phyloP scores from a whole-genome alignment of 2,888 invertebrate species.

The Dascillus cervinus region DNA sequence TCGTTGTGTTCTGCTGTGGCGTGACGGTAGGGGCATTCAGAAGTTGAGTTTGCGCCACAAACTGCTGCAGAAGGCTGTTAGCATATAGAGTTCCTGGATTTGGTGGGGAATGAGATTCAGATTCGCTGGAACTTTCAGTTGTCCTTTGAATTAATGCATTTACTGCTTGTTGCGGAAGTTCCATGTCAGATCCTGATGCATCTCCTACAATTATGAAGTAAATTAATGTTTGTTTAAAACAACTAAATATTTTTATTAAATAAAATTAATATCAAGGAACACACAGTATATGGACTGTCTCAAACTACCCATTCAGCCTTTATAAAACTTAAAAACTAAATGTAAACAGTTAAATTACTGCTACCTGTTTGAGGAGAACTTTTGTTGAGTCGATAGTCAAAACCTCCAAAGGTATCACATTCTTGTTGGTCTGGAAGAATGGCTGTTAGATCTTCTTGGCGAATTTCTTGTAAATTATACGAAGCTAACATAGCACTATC shows the following conservation, averaged over 20 bases:
- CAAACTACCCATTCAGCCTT: too few species aligned
- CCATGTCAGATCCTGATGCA: slow-evolving; percentile 67
- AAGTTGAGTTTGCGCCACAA: slow-evolving; percentile 71
- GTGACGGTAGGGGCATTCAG: slow-evolving; percentile 48
- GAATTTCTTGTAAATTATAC: slow-evolving; percentile 59
- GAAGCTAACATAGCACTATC: slow-evolving; percentile 50
- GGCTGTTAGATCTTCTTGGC: slow-evolving; percentile 72
- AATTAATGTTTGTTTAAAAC: slow-evolving; percentile 4
- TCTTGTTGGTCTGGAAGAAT: slow-evolving; percentile 67
- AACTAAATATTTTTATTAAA: slow-evolving; percentile 5
- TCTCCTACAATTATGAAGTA: slow-evolving; percentile 40
- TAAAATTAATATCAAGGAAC: too few species aligned
- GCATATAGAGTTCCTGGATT: slow-evolving; percentile 53
- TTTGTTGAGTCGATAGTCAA: slow-evolving; percentile 42
- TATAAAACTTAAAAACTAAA: slow-evolving; percentile 6
- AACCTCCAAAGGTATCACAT: slow-evolving; percentile 41
- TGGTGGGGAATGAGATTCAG: slow-evolving; percentile 50
- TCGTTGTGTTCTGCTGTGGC: too few species aligned
- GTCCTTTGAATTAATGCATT: slow-evolving; percentile 70
- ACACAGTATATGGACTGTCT: too few species aligned
- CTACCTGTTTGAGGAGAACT: slow-evolving; percentile 48
- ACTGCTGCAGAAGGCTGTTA: slow-evolving; percentile 67
- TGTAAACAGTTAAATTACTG: slow-evolving; percentile 9
- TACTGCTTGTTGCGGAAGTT: slow-evolving; percentile 65
- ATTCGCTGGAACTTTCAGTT: slow-evolving; percentile 66